phyloP scores from a whole-genome alignment of 2,113 vertebrate species.

The Terrapene triunguis region DNA sequence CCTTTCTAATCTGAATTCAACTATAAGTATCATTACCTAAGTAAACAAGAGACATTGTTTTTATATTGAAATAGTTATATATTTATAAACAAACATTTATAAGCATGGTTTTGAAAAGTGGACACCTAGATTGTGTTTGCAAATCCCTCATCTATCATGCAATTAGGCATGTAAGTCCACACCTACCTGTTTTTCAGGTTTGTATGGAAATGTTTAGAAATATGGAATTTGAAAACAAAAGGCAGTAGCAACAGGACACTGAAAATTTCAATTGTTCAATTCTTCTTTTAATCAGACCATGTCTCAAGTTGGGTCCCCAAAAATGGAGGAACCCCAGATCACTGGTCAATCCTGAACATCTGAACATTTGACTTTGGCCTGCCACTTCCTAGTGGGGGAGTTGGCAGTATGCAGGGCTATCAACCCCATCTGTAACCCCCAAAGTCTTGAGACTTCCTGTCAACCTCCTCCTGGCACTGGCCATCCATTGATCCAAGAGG shows the following conservation, averaged over 20 bases:
- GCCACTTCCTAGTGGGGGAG: neutral
- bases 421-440: neutral
- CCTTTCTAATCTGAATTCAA: neutral
- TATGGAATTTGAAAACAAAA: fast-evolving
- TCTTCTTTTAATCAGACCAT: neutral
- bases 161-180: neutral
- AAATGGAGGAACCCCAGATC: neutral
- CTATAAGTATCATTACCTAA: neutral
- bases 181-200: neutral
- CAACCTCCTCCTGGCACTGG: neutral
- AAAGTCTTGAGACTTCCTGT: neutral
- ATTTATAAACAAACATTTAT: neutral
- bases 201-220: neutral
- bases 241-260: fast-evolving
- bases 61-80: neutral
- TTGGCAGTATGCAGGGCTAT: neutral
- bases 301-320: neutral
- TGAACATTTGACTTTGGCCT: neutral
- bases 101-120: neutral
- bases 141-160: neutral
- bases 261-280: neutral
- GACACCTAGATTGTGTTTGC: neutral
- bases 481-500: neutral
- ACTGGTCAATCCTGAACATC: neutral
- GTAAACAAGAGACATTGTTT: neutral